Evolutionary conservation across 2,888 invertebrate genomes (phyloP).

Genomic region (Xestia xanthographa): DNA sequence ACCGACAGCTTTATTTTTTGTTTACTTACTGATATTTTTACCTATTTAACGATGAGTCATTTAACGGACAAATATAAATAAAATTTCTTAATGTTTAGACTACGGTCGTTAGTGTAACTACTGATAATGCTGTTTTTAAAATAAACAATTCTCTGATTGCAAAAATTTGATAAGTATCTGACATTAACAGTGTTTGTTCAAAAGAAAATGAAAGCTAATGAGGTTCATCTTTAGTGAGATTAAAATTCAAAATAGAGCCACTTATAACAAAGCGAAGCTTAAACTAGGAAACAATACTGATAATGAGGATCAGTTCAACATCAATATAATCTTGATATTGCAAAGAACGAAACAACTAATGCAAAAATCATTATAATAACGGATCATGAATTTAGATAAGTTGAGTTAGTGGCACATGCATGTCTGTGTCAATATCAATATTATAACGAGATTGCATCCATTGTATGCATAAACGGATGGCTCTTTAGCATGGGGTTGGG

Average conservation of each 20-base stretch:
- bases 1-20: constrained; percentile 28
- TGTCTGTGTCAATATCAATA: background rate
- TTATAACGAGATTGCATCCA: background rate
- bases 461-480: background rate
- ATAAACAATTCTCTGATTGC: constrained; percentile 29
- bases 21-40: constrained; percentile 32
- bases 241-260: background rate
- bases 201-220: background rate
- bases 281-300: background rate
- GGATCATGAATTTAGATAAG: background rate
- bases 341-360: background rate
- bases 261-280: background rate
- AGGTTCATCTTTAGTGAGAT: background rate
- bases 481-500: background rate
- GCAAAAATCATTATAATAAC: background rate
- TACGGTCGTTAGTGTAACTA: constrained; percentile 8
- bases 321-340: background rate
- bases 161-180: background rate
- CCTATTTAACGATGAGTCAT: constrained; percentile 34
- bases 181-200: background rate
- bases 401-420: background rate
- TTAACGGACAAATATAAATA: constrained; percentile 38
- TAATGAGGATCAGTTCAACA: background rate
- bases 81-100: constrained; percentile 47
- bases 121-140: constrained; percentile 38